Evolutionary conservation across 2,113 vertebrate genomes (phyloP).

Genomic region (Brachyhypopomus gauderio): DNA sequence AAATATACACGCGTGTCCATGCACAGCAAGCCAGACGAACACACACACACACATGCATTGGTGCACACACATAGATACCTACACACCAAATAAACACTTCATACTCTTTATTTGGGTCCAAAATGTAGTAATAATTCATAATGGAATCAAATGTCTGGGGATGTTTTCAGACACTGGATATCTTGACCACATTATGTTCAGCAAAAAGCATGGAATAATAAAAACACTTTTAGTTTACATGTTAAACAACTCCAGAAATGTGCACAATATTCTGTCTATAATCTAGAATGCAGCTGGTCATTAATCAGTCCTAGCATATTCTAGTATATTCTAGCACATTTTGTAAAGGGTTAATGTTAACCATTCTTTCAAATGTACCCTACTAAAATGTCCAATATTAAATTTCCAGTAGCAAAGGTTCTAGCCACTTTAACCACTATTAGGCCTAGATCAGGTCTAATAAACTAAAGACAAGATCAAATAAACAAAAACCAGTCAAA

Average conservation of each 20-base stretch:
- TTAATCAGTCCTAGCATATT: no score
- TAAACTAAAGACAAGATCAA: no score
- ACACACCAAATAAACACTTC: constrained; percentile 24
- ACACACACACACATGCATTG: constrained; percentile 16
- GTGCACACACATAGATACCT: constrained; percentile 22
- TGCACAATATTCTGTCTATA: not conserved
- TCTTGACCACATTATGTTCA: constrained; percentile 31
- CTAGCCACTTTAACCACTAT: no score
- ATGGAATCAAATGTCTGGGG: constrained; percentile 31
- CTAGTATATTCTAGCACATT: no score
- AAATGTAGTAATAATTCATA: constrained; percentile 50
- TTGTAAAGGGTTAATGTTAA: no score
- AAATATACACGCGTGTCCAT: not conserved
- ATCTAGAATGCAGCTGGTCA: not conserved
- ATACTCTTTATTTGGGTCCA: constrained; percentile 46
- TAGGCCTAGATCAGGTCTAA: no score
- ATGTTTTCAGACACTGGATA: constrained; percentile 45
- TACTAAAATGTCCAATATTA: not conserved
- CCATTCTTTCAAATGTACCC: no score
- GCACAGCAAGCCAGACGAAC: constrained; percentile 29
- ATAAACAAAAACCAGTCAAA: not conserved
- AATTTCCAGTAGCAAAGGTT: not conserved
- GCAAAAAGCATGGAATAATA: not conserved
- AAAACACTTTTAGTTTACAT: constrained; percentile 4
- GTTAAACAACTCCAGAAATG: not conserved